Base-by-base conservation (phyloP, 2,113 vertebrate species). In the Syngnathus scovelli region DNA sequence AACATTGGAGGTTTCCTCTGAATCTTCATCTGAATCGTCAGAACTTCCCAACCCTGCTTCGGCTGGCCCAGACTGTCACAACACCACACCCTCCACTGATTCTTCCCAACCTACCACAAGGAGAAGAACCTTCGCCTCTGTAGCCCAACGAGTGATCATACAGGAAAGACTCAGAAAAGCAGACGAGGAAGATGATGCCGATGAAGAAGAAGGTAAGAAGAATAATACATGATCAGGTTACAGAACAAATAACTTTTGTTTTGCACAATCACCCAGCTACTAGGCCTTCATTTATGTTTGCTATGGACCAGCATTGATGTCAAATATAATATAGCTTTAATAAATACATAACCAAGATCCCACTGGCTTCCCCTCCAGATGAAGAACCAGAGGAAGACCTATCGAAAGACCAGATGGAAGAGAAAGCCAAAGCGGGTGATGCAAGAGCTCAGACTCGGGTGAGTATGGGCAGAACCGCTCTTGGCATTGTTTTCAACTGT, bases 391-490 rank as follows among this genome's bases (percentile, higher is more conserved):
- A 93, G 11, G 75, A 86, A 74, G 93, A 94, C 11, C 15, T 89
- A 39, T 64, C 89, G 1, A 84, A 95, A 78, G 92, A 95, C 52
- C 93, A 96, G 48, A 54, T 96, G 61, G 83, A 94, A 78, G 91
- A 92, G 77, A 94, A 89, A 72, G 96, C 96, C 55, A 90, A 92
- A 80, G 88, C 86, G 0, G 95, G 95, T 52, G 94, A 98, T 71
- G 80, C 94, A 41, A 93, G 93, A 83, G 94, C 94, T 38, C 96
- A 99, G 83, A 91, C 90, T 0, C 88, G 89, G 88, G 96, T 98
- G 87, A 90, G 86, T 71, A n/a, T 18, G 75, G 67, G 2, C 54
- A 64, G 63, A 66, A 67, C 36, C 70, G 23, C 64, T 66, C 75
- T 76, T 76, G 72, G 72, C 67, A 81, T 78, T 78, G 79, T 84